phyloP scores from a whole-genome alignment of 2,113 vertebrate genomes.

The Mastomys coucha region DNA sequence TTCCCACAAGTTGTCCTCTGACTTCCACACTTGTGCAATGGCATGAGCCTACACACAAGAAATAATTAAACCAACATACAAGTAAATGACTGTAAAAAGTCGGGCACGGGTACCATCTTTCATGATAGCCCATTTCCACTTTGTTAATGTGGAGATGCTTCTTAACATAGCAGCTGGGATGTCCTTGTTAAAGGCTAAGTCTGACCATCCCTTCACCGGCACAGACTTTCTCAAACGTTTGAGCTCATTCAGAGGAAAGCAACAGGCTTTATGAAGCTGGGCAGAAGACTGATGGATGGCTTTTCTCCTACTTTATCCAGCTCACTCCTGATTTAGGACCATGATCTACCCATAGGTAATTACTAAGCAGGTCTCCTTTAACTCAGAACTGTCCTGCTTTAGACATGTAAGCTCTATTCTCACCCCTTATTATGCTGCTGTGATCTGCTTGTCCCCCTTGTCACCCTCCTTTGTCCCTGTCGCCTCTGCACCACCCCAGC shows the following conservation, averaged over 20 bases:
- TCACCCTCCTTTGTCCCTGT: background rate
- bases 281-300: background rate
- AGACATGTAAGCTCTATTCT: background rate
- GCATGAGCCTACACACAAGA: background rate
- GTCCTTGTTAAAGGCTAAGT: background rate
- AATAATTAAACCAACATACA: background rate
- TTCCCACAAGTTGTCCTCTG: background rate
- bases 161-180: background rate
- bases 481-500: background rate
- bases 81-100: background rate
- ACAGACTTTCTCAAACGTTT: background rate
- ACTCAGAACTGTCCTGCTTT: background rate
- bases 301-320: background rate
- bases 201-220: background rate
- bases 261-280: background rate
- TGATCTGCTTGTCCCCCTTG: background rate
- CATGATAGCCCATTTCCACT: background rate
- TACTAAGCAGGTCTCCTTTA: background rate
- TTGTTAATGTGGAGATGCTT: background rate
- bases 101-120: background rate
- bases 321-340: background rate
- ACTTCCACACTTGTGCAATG: too few species aligned
- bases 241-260: background rate
- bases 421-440: background rate
- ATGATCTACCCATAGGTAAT: background rate